A percentile compares a stretch with the other conserved stretches of the same genome.
Evolutionary conservation across 92 coral and sea anemone genomes (phyloP).

Genomic region (Meandrina meandrites): DNA sequence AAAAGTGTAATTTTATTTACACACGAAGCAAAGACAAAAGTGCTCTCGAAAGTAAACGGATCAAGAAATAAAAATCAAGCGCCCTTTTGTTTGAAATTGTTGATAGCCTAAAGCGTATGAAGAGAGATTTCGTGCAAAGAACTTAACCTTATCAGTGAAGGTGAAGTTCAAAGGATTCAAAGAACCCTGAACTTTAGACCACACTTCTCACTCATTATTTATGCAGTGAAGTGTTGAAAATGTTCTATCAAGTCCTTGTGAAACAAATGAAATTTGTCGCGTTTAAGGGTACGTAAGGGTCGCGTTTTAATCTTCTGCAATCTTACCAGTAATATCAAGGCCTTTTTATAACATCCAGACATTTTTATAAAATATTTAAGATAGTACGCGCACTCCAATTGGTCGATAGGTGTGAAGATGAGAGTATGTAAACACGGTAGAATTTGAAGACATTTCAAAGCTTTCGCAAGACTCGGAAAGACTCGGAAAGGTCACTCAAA

Average conservation of each 20-base stretch:
- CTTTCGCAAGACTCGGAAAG: too few species aligned
- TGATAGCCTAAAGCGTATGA: background rate
- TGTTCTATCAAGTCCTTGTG: background rate
- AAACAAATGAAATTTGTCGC: background rate
- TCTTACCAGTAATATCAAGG: too few species aligned
- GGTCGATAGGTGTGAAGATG: too few species aligned
- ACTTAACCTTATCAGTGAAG: background rate
- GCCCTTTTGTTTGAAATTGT: background rate
- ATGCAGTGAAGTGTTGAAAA: background rate
- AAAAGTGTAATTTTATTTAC: background rate
- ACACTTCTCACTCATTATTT: background rate
- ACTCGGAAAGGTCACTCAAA: too few species aligned
- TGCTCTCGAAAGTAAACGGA: background rate
- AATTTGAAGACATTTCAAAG: too few species aligned
- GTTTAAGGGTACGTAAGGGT: too few species aligned
- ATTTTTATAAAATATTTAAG: too few species aligned
- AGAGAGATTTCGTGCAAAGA: slow-evolving; percentile 5
- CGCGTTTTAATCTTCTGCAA: too few species aligned
- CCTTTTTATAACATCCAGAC: too few species aligned
- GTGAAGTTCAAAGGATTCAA: background rate
- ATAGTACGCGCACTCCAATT: too few species aligned
- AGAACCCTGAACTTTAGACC: background rate
- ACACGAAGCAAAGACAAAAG: background rate
- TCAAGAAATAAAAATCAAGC: background rate
- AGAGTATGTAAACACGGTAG: too few species aligned